phyloP scores from a whole-genome alignment of 2,113 vertebrate genomes.

The Orientallactaga bullata region DNA sequence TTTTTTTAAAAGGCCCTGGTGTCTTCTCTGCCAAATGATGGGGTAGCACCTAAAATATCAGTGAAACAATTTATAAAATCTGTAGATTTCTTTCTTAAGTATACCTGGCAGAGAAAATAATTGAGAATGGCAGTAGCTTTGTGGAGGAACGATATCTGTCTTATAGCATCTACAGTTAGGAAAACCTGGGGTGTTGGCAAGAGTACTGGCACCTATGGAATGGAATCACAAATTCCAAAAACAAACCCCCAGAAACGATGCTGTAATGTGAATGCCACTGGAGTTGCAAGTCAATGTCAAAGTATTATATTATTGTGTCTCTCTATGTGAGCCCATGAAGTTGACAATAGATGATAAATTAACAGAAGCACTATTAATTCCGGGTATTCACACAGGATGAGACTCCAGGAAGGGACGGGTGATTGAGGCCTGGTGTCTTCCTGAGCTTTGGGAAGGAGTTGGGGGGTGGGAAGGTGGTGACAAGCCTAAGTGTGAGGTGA shows the following conservation, averaged over 20 bases:
- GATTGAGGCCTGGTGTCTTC: neutral
- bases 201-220: neutral
- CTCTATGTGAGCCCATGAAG: neutral
- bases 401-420: neutral
- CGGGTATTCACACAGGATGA: neutral
- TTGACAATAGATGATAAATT: neutral
- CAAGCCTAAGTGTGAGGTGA: neutral
- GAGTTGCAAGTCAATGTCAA: neutral
- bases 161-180: neutral
- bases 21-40: neutral
- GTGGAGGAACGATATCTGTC: neutral
- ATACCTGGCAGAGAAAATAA: neutral
- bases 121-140: conserved; percentile 11
- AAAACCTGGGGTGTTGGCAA: neutral
- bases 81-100: conserved; percentile 21
- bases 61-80: neutral
- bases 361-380: neutral
- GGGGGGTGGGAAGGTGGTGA: neutral
- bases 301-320: neutral
- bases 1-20: neutral
- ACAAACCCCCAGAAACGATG: neutral
- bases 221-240: conserved; percentile 15
- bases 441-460: neutral
- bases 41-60: neutral
- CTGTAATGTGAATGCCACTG: neutral